These are phyloP conservation scores for Crenuchus spilurus DNA, from an alignment of 2,797 vertebrate species.

Conservation along the genomic window DNA sequence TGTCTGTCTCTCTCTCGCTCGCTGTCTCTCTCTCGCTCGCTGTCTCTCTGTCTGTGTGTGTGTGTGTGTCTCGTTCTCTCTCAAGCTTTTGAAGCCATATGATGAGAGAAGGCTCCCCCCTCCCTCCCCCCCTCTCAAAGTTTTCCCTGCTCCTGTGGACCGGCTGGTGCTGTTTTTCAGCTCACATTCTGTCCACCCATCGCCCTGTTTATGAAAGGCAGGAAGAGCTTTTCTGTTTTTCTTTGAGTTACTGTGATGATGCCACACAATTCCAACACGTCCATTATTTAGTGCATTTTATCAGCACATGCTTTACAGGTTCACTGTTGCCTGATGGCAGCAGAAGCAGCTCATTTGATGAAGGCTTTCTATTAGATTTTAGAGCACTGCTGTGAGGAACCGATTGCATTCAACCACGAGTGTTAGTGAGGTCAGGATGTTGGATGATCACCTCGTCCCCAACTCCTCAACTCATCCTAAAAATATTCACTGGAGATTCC, in stretches of 20 bases:
- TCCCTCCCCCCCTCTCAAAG: constrained; percentile 48
- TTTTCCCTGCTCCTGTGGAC: constrained; percentile 54
- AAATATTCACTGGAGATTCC: no score
- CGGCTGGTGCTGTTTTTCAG: constrained; percentile 15
- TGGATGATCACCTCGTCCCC: no score
- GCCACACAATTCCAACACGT: background rate
- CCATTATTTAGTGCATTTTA: background rate
- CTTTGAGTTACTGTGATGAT: background rate
- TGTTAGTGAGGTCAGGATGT: no score
- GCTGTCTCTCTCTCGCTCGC: background rate
- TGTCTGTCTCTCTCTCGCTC: background rate
- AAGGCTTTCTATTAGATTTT: no score
- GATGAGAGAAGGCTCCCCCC: constrained; percentile 60
- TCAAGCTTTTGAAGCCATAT: constrained; percentile 34
- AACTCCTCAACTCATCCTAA: no score
- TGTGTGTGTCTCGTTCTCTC: no score
- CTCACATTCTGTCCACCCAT: constrained; percentile 6
- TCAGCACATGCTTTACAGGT: background rate
- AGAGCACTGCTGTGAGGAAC: no score
- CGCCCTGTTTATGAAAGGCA: background rate
- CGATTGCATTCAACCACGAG: no score
- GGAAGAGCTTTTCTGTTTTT: background rate
- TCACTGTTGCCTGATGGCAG: background rate
- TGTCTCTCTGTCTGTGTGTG: background rate
- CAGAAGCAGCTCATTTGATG: no score